phyloP scores from a whole-genome alignment of 2,113 vertebrate genomes.

The Corythornis madagascariensis region DNA sequence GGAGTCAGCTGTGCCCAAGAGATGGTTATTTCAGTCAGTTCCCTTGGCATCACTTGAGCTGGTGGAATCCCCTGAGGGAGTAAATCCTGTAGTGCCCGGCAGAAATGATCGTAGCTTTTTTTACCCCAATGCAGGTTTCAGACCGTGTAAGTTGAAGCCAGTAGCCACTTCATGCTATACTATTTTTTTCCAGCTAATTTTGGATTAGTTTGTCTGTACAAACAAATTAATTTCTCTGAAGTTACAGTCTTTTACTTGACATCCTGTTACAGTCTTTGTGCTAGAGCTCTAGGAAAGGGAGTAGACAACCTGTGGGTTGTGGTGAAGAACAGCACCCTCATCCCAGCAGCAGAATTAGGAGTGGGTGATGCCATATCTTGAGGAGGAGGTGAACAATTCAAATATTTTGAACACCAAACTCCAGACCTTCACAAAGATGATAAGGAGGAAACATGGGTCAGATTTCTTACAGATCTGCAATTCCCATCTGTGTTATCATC shows the following conservation, averaged over 20 bases:
- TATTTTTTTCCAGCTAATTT: neutral
- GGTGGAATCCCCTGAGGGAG: conserved; percentile 8
- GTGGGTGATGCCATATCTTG: neutral
- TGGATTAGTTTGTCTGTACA: neutral
- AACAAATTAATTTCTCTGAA: neutral
- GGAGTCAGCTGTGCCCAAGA: neutral
- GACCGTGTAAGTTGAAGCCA: neutral
- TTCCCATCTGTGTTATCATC: neutral
- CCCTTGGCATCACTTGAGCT: neutral
- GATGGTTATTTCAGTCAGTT: neutral
- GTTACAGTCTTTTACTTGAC: neutral
- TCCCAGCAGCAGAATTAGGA: neutral
- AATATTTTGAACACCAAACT: neutral
- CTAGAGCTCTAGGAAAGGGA: neutral
- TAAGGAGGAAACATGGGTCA: neutral
- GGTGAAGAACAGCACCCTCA: neutral
- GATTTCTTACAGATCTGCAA: neutral
- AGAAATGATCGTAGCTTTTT: conserved; percentile 39
- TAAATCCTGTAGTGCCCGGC: neutral
- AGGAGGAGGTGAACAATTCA: neutral
- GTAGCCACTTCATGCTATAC: neutral
- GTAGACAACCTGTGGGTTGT: neutral
- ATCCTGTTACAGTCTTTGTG: neutral
- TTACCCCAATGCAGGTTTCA: neutral
- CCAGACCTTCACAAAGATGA: neutral